Evolutionary conservation across 2,113 vertebrate species (phyloP), one percentile per base, ranked within the genome.

Genomic region (Dasyurus viverrinus): DNA sequence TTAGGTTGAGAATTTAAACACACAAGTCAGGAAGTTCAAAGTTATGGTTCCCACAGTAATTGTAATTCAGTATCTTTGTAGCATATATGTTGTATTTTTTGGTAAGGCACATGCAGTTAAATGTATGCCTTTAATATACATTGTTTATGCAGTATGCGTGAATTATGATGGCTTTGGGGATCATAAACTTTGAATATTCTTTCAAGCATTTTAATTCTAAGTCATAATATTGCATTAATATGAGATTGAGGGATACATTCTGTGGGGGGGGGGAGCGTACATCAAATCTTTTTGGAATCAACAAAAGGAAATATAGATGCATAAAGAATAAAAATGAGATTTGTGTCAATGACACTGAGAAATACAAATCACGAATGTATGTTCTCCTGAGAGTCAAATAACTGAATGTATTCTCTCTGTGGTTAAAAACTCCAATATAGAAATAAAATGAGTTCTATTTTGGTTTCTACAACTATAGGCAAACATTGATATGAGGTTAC

Each of bases 191-290:
- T 50, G 26, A 76, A 89, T 54, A 54, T 91, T 90, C 84, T 92
- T 93, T 90, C 50, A 54, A 92, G 89, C 46, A 90, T 48, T 94
- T 92, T 68, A 95, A 90, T 90, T 93, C 55, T 91, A 91, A 92
- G 52, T 53, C 54, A 54, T 93, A 94, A 76, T 84, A 94, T 91
- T 92, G 46, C 30, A 93, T 91, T 54, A 91, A 95, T 36, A 92
- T 94, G 91, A 90, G 91, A 46, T 27, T 54, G 10, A 19, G 53
- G 16, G 54, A 89, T 24, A 54, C 42, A 93, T 94, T 94, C 89
- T 53, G 84, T 93, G 84, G 57, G 36, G 47, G 52, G 91, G 14
- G 54, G 91, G 50, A 91, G 2, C 36, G 26, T 23, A 53, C 8
- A n/a, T 76, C 12, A 53, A 68, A 93, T 95, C 90, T 92, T 30